Conservation (phyloP, 1,140 invertebrate genomes). For the Aporrectodea caliginosa region DNA sequence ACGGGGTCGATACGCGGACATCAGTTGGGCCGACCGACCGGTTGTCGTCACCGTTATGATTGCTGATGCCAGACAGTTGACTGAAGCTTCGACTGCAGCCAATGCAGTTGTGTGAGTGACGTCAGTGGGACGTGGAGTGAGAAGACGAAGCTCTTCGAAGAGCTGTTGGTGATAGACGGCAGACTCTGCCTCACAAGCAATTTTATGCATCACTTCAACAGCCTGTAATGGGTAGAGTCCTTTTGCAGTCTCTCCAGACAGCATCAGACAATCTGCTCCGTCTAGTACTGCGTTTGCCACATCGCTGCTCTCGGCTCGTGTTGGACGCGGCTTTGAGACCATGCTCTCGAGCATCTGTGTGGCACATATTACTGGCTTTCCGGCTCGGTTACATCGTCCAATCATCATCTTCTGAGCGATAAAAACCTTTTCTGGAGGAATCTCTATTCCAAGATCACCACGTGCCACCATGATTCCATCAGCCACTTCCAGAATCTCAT, state of each 20-base stretch:
- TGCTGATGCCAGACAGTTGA: constrained; percentile 83
- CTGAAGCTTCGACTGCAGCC: constrained; percentile 90
- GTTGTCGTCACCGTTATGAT: constrained; percentile 93
- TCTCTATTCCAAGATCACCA: constrained; percentile 94
- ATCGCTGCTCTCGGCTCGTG: too few relatives aligned
- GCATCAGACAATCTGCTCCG: constrained; percentile 96
- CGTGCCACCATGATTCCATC: constrained; percentile 97
- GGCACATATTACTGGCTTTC: constrained; percentile 94
- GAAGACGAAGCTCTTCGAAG: constrained; percentile 76
- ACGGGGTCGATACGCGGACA: constrained; percentile 89
- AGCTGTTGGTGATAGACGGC: constrained; percentile 92
- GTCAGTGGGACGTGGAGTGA: constrained; percentile 74
- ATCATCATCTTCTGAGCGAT: constrained; percentile 91
- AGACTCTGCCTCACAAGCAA: constrained; percentile 95
- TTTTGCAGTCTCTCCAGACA: constrained; percentile 96
- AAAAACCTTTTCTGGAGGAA: constrained; percentile 97
- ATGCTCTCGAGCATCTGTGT: constrained; percentile 98
- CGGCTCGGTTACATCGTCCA: too few relatives aligned
- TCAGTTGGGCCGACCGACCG: constrained; percentile 66
- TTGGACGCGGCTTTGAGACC: constrained; percentile 93
- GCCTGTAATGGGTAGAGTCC: constrained; percentile 77
- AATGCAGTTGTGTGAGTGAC: too few relatives aligned
- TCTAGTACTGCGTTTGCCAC: constrained; percentile 96
- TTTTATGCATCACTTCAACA: constrained; percentile 54
- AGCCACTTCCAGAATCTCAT: constrained; percentile 79